Conservation (phyloP, 2,113 vertebrate genomes). For the Epinephelus cyanopodus region DNA sequence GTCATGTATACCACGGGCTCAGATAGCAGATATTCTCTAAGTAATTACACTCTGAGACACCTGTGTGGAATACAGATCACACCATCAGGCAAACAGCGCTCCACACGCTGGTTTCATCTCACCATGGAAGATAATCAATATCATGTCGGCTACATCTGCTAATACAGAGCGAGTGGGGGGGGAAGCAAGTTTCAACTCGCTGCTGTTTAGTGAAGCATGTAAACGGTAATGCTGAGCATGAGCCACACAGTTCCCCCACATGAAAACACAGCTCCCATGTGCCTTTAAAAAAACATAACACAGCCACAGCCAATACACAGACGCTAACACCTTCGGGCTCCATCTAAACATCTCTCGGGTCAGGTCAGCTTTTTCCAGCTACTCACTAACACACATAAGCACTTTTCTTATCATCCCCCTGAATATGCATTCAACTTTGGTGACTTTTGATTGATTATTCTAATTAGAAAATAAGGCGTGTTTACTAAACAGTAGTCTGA, state of each 20-base stretch:
- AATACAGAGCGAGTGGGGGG: neutral
- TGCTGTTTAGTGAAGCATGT: constrained; percentile 41
- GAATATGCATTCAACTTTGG: neutral
- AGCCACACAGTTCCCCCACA: constrained; percentile 13
- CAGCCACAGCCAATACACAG: constrained; percentile 16
- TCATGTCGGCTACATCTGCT: constrained; percentile 9
- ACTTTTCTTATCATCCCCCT: neutral
- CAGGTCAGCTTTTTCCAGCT: constrained; percentile 48
- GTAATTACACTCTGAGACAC: constrained; percentile 46
- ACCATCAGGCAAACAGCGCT: neutral
- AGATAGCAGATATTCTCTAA: constrained; percentile 21
- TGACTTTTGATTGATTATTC: constrained; percentile 41
- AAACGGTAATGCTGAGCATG: constrained; percentile 24
- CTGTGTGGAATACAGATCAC: constrained; percentile 41
- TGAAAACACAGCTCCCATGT: constrained; percentile 53
- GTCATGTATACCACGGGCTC: constrained; percentile 9
- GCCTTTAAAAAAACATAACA: constrained; percentile 38
- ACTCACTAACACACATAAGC: neutral
- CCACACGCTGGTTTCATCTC: constrained; percentile 9
- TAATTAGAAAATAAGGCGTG: constrained; percentile 45
- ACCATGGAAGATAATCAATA: constrained; percentile 32
- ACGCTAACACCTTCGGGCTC: constrained; percentile 1
- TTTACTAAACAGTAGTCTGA: constrained; percentile 49
- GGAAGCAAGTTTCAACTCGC: neutral
- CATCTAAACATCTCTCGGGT: constrained; percentile 50